Evolutionary conservation across 2,113 vertebrate genomes (phyloP), one percentile per base, ranked within the genome.

Genomic region (Parus major): DNA sequence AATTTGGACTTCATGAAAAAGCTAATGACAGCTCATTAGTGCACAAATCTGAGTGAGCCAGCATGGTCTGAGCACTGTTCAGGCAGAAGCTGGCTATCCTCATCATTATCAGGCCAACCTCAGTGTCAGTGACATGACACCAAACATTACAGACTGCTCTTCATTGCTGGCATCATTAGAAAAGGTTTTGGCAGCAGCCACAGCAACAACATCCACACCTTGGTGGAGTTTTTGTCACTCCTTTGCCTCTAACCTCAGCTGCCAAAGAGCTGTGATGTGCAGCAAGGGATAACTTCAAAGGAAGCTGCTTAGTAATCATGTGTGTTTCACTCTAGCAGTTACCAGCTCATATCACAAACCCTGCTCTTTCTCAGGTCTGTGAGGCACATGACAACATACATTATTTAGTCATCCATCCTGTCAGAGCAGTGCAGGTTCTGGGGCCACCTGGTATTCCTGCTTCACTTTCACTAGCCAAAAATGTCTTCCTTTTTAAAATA

Each of bases 11-110:
- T 94, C 12, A 27, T 66, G 81, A 41, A 77, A 69, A 47, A 49
- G 71, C 35, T 82, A 59, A 5, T 47, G 87, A 76, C 92, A 87
- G 92, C 52, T 96, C 72, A 64, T 94, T 94, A 96, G 44, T 72
- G 75, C 1, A 0, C 44, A 64, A 84, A 59, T 64, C 60, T 84
- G 84, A 86, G 61, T 1, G 31, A 68, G 59, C 50, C 75, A 86
- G 71, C 63, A 53, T 0, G 2, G 63, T 12, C 70, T 73, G 84
- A 92, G 59, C 47, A 14, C 59, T 88, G 59, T 19, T 88, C 71
- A 56, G 25, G 36, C 63, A 61, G 89, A 70, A 70, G 29, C 28
- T 72, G 25, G 49, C 69, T 83, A 35, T 57, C 42, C 73, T 94
- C 72, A 25, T 77, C 47, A 12, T 63, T 52, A 60, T 29, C 60